Evolutionary conservation across 2,888 invertebrate genomes (phyloP), one percentile per base, ranked within the genome.

Genomic region (Dynastes tityus): DNA sequence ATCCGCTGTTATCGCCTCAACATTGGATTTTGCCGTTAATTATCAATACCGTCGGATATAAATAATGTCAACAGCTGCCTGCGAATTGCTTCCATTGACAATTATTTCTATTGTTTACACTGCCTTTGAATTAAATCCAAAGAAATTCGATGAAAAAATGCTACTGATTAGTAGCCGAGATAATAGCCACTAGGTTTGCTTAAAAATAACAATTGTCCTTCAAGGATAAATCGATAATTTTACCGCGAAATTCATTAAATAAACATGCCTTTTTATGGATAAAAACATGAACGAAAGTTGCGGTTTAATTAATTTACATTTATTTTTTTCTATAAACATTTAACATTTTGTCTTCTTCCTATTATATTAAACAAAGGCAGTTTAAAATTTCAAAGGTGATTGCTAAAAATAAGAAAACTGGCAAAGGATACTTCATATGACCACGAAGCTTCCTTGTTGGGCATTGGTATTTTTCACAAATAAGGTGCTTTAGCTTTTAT

Each of bases 91-190:
- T 45, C 16, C 45, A 74, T 74, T 63, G 73, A 74, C 73, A 74
- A 74, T 61, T 73, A 73, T 73, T n/a, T 74, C 73, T 74, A 61
- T 74, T 61, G 61, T 74, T 74, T 58, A 61, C 27, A 73, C 32
- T 45, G 13, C 40, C 9, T 45, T 61, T 73, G 5, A 40, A 40
- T n/a, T 16, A 13, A 74, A 61, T 61, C 9, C n/a, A 55, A 49
- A 63, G 27, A 29, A 45, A 6, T 61, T 74, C 61, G n/a, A 16
- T 45, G 29, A 61, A 61, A 13, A 61, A 74, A 61, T 22, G 73
- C 73, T 49, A 61, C 63, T 49, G 73, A 74, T 74, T 55, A 61
- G 55, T 61, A 11, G 40, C 5, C 45, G 58, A 74, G 73, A 74
- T 74, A 74, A 11, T 37, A 45, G 68, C 27, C 16, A 68, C 16